A percentile compares a stretch with the other conserved stretches of the same genome.
Conservation (phyloP, 2,113 vertebrate species). For the Sitta europaea region DNA sequence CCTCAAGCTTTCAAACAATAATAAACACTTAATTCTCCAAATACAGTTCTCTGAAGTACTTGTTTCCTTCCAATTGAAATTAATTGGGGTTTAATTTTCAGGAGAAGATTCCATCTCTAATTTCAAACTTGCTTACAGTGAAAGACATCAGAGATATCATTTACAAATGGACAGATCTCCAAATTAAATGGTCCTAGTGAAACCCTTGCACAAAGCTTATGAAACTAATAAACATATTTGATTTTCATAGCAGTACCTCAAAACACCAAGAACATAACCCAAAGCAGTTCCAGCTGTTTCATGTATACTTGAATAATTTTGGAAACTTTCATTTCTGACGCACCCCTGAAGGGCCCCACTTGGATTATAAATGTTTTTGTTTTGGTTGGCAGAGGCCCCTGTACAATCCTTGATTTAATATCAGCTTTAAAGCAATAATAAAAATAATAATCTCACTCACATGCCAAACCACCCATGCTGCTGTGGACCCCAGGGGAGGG, state of each 20-base stretch:
- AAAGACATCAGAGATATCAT: neutral
- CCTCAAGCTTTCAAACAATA: neutral
- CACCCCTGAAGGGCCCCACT: conserved; percentile 13
- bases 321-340: conserved; percentile 33
- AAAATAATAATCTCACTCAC: conserved; percentile 1
- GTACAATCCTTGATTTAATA: conserved; percentile 40
- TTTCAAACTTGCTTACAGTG: neutral
- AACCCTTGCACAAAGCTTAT: neutral
- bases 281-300: conserved; percentile 59
- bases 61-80: conserved; percentile 13
- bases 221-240: conserved; percentile 16
- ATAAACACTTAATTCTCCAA: neutral
- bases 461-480: conserved; percentile 54
- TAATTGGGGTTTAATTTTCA: conserved; percentile 26
- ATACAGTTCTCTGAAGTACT: neutral
- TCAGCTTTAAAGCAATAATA: conserved; percentile 45
- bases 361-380: conserved; percentile 30
- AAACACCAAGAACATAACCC: conserved; percentile 29
- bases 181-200: neutral
- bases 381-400: conserved; percentile 47
- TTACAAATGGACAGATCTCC: neutral
- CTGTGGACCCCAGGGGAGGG: neutral
- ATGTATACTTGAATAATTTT: conserved; percentile 37
- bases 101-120: neutral
- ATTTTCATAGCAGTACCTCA: conserved; percentile 30